Evolutionary conservation across 2,113 vertebrate genomes (phyloP).

Genomic region (Rhombomys opimus): DNA sequence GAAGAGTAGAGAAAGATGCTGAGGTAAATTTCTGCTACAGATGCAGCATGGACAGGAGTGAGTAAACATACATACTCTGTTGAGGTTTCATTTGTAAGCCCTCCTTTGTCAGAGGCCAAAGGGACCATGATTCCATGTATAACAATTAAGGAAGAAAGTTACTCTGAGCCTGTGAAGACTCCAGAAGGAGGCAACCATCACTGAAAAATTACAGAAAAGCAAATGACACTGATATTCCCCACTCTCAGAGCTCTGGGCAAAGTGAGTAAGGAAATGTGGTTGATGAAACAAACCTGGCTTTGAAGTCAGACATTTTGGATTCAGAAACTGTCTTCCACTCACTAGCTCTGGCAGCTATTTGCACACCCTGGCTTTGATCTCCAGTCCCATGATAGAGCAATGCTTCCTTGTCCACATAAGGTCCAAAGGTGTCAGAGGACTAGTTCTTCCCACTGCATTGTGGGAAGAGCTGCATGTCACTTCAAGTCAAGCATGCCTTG

Average conservation of each 20-base stretch:
- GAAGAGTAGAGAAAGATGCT: constrained; percentile 28
- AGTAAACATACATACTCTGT: background rate
- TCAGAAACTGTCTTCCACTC: background rate
- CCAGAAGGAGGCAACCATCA: background rate
- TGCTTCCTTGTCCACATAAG: background rate
- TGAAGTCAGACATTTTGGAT: background rate
- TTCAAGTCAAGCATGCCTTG: background rate
- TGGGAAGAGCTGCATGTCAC: background rate
- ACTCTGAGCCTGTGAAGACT: background rate
- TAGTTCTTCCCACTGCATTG: background rate
- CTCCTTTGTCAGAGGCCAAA: background rate
- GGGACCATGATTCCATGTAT: background rate
- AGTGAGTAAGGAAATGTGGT: background rate
- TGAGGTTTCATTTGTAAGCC: background rate
- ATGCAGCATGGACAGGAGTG: background rate
- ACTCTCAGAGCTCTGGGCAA: background rate
- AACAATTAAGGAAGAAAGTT: background rate
- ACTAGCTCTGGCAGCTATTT: constrained; percentile 1
- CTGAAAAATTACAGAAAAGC: background rate
- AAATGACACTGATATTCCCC: background rate
- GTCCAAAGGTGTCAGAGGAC: background rate
- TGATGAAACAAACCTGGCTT: constrained; percentile 36
- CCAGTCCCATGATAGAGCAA: background rate
- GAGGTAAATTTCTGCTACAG: constrained; percentile 30
- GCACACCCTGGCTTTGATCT: background rate